These are phyloP conservation scores for Coptodon rendalli DNA, from an alignment of 2,113 vertebrate species.

Conservation along the genomic window DNA sequence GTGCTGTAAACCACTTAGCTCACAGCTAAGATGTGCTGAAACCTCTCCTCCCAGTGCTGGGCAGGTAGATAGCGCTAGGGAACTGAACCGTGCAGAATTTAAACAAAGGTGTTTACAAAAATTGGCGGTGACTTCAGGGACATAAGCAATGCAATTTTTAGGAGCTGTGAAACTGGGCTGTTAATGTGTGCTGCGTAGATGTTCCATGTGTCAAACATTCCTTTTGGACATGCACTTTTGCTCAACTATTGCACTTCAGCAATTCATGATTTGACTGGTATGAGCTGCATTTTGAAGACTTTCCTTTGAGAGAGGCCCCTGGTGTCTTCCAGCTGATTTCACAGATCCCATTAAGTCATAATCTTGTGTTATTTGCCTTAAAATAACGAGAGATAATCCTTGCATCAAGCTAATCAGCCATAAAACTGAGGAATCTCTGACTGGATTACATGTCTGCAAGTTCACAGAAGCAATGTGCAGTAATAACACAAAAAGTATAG, in stretches of 20 bases:
- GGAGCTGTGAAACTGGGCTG: not conserved
- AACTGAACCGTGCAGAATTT: not conserved
- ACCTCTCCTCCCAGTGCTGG: not conserved
- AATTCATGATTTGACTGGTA: not conserved
- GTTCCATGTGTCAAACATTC: constrained; percentile 24
- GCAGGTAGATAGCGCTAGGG: not conserved
- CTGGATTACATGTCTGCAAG: constrained; percentile 2
- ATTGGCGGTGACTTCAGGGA: not conserved
- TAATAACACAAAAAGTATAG: not conserved
- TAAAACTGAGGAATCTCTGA: constrained; percentile 49
- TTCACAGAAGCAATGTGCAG: not conserved
- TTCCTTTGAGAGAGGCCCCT: constrained; percentile 25
- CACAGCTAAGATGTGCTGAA: not conserved
- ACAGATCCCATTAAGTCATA: constrained; percentile 64
- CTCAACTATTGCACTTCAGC: constrained; percentile 5
- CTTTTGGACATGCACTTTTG: not conserved
- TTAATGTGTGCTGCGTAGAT: not conserved
- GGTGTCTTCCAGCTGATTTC: constrained; percentile 58
- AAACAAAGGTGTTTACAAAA: not conserved
- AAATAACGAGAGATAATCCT: constrained; percentile 66
- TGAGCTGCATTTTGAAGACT: constrained; percentile 13
- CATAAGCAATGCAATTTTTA: not conserved
- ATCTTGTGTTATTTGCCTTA: constrained; percentile 65
- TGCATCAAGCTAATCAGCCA: constrained; percentile 44
- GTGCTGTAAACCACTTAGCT: constrained; percentile 21